Conservation (phyloP, 2,888 invertebrate species). For the Sericinus montela region DNA sequence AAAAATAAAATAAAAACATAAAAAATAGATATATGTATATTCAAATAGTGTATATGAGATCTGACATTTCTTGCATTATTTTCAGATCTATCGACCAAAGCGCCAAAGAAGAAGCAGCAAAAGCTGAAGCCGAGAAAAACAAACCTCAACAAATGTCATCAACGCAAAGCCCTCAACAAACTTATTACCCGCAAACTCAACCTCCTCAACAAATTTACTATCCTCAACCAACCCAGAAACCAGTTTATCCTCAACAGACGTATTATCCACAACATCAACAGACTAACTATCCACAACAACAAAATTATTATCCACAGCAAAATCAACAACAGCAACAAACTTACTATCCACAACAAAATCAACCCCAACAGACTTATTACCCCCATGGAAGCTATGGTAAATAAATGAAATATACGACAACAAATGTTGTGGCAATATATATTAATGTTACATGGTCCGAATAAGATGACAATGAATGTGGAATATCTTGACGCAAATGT, state of each 20-base stretch:
- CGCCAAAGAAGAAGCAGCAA: conserved; percentile 48
- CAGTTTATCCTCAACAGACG: conserved; percentile 18
- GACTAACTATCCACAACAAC: conserved; percentile 19
- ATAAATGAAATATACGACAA: conserved; percentile 3
- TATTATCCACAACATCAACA: conserved; percentile 15
- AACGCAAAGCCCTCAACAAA: conserved; percentile 26
- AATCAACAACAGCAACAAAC: conserved; percentile 13
- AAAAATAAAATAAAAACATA: no score
- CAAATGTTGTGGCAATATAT: background rate
- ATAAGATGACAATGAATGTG: background rate
- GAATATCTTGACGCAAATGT: background rate
- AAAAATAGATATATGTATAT: no score
- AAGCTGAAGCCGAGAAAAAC: conserved; percentile 47
- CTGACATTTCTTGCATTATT: conserved; percentile 13
- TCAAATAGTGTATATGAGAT: no score
- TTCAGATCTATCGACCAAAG: conserved; percentile 53
- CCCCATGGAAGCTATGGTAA: conserved; percentile 16
- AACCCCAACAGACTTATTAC: conserved; percentile 16
- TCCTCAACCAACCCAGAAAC: conserved; percentile 22
- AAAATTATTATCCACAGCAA: conserved; percentile 19
- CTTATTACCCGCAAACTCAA: conserved; percentile 22
- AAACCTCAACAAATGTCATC: conserved; percentile 34
- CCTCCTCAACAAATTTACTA: conserved; percentile 19
- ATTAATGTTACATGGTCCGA: background rate
- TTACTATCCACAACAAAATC: conserved; percentile 18